Evolutionary conservation across 2,888 invertebrate genomes (phyloP), one percentile per base, ranked within the genome.

Genomic region (Protodeltote pygarga): DNA sequence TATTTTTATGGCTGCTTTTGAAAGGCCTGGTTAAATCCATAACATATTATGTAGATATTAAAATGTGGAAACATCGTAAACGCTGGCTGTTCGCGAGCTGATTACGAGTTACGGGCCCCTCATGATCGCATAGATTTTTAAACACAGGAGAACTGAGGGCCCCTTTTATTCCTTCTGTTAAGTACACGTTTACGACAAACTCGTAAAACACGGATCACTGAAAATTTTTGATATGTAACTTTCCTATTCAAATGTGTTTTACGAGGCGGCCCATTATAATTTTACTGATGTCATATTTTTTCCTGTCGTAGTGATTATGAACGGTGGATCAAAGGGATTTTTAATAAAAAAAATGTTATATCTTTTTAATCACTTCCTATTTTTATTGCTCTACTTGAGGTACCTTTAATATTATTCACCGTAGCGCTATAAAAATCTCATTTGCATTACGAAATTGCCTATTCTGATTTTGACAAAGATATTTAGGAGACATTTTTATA

Each of bases 201-300:
- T 89, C 91, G 89, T 92, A 92, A 92, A 92, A 85, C 83, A 90
- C 89, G 91, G 91, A 90, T 92, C 90, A 89, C 83, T 90, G 92
- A 89, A 88, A 89, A 89, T 91, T 91, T 92, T 92, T 91, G 92
- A 92, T 91, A 91, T 90, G 92, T 91, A 85, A 91, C 90, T 86
- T 85, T 89, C 82, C 89, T 90, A 92, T 92, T 92, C 92, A 92
- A 92, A 92, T 89, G 85, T 69, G 73, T 74, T 89, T 92, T 90
- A 91, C 88, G 91, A 89, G 77, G 72, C 71, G 71, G 74, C 77
- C 86, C 85, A 87, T 91, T 90, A 91, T 87, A 85, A 89, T 89
- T 90, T 91, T 90, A 90, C 85, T 85, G 87, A 81, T 81, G 77
- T 87, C 86, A 83, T 89, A 90, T 89, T 88, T 90, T 83, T 79